Percentiles rank a stretch among this genome's conserved stretches.
Evolutionary conservation across 1,140 invertebrate species (phyloP).

Genomic region (Drosophila ironensis): DNA sequence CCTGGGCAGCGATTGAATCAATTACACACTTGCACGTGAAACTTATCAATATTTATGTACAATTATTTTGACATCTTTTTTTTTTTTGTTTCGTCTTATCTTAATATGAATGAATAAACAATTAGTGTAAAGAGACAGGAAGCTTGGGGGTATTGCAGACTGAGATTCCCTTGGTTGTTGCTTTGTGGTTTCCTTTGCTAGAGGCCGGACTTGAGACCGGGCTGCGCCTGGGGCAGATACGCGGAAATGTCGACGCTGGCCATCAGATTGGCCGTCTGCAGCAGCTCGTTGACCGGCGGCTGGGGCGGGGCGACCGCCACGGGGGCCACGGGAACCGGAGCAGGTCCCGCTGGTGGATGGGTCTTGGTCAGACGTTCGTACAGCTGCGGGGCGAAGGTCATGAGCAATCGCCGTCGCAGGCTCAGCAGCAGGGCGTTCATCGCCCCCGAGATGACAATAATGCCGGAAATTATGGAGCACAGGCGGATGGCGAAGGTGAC

Average conservation of each 20-base stretch:
- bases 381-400: slow-evolving; percentile 47
- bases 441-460: slow-evolving; percentile 91
- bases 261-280: slow-evolving; percentile 68
- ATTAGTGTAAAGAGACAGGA: background rate
- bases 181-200: background rate
- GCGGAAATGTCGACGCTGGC: slow-evolving; percentile 67
- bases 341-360: background rate
- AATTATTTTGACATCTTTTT: slow-evolving; percentile 13
- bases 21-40: background rate
- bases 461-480: slow-evolving; percentile 94
- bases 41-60: slow-evolving; percentile 27
- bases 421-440: slow-evolving; percentile 42
- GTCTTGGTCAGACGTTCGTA: slow-evolving; percentile 29
- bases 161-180: background rate
- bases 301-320: background rate
- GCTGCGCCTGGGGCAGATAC: slow-evolving; percentile 50
- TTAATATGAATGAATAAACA: slow-evolving; percentile 38
- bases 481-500: slow-evolving; percentile 92
- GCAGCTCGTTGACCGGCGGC: slow-evolving; percentile 49
- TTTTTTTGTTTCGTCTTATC: slow-evolving; percentile 26
- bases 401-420: slow-evolving; percentile 42
- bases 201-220: slow-evolving; percentile 20
- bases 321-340: background rate
- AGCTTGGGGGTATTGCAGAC: background rate
- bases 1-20: slow-evolving; percentile 35